Percentiles rank a stretch among this genome's conserved stretches.
Conservation (phyloP, 2,888 invertebrate species). For the Napeogenes inachia region DNA sequence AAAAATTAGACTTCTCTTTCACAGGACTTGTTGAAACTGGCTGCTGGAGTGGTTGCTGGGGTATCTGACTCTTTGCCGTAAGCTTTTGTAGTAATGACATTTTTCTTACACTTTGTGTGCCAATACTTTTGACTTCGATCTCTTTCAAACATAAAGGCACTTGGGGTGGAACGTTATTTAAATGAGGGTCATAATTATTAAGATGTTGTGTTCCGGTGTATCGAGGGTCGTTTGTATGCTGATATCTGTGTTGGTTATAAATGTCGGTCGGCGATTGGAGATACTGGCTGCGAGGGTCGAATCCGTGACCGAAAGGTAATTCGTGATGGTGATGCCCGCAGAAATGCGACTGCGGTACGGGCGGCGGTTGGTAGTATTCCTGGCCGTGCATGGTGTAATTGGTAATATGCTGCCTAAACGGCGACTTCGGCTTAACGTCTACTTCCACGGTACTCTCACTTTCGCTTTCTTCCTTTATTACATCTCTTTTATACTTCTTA, state of each 20-base stretch:
- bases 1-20: conserved; percentile 36
- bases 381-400: conserved; percentile 58
- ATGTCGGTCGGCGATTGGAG: conserved; percentile 12
- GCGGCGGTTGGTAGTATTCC: conserved; percentile 49
- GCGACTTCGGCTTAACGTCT: conserved; percentile 39
- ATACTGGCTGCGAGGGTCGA: conserved; percentile 29
- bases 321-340: conserved; percentile 24
- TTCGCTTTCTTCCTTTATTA: conserved; percentile 55
- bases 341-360: conserved; percentile 28
- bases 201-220: conserved; percentile 15
- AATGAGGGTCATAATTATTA: conserved; percentile 30
- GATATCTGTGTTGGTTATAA: conserved; percentile 23
- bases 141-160: conserved; percentile 63
- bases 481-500: conserved; percentile 49
- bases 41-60: conserved; percentile 34
- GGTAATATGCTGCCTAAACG: conserved; percentile 52
- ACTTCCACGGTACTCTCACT: conserved; percentile 48
- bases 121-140: conserved; percentile 65
- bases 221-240: conserved; percentile 15
- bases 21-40: conserved; percentile 10
- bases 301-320: conserved; percentile 26
- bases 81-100: conserved; percentile 55
- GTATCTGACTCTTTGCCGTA: conserved; percentile 44
- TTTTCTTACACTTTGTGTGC: conserved; percentile 62
- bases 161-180: conserved; percentile 40